Base-by-base conservation (phyloP, 2,797 vertebrate genomes). In the Mastacembelus armatus region DNA sequence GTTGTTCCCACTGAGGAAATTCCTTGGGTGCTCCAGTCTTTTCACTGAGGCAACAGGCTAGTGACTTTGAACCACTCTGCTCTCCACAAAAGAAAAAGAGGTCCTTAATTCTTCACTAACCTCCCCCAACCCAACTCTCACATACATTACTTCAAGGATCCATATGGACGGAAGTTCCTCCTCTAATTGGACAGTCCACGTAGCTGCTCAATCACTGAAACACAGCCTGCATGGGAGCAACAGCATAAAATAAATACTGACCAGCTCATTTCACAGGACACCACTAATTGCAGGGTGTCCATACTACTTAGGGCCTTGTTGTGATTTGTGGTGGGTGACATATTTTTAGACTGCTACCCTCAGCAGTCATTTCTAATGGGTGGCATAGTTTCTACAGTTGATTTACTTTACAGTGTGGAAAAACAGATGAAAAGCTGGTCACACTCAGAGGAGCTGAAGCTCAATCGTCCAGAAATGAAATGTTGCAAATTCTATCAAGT, bases 11-110 rank as follows among this genome's bases (percentile, higher is more conserved):
- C 43, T 60, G 84, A 77, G 84, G 85, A 90, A 91, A 93, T 93
- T 93, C 91, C 86, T 89, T 57, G 63, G 83, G 77, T 78, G 81
- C 90, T 89, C 80, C 78, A 85, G 61, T 80, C 86, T 85, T 90
- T 91, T 93, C 92, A 92, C 93, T 93, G 78, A 91, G 92, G 92
- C 91, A 93, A 94, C 92, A 89, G 90, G 77, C 78, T 76, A 78
- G 75, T 88, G 86, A 90, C 92, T 92, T 91, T 93, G 84, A 92
- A 91, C 84, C 82, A 79, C 85, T 85, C 80, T 21, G 71, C 16
- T 32, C 63, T 67, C 63, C 64, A 84, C 84, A 84, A 87, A 91
- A 84, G 83, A 83, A 76, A 82, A 81, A 62, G 59, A 70, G 84
- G 69, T 73, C 81, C 84, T 66, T 54, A 68, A 32, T 68, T 84